Conservation (phyloP, 2,888 invertebrate genomes). For the Melanotus villosus region DNA sequence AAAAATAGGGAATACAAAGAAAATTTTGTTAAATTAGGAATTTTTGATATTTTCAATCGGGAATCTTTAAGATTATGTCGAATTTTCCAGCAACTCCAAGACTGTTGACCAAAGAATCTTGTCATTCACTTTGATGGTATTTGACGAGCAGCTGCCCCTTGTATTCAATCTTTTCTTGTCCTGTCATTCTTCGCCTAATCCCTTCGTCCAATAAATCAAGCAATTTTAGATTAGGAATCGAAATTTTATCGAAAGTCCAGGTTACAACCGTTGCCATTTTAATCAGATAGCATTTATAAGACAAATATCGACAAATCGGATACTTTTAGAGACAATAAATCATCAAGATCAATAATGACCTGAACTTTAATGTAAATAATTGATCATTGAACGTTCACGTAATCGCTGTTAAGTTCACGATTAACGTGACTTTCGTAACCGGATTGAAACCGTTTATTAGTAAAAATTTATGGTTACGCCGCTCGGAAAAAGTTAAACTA, state of each 20-base stretch:
- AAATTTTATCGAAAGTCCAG: neutral
- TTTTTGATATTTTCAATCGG: too few relatives aligned
- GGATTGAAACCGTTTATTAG: neutral
- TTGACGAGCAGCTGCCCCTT: slow-evolving; percentile 36
- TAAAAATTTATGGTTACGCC: neutral
- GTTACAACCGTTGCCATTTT: neutral
- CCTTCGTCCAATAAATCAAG: slow-evolving; percentile 34
- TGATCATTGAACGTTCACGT: neutral
- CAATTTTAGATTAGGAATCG: slow-evolving; percentile 21
- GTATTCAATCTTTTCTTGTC: slow-evolving; percentile 4
- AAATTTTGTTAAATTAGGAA: too few relatives aligned
- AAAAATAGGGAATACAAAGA: too few relatives aligned
- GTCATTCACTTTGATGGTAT: slow-evolving; percentile 27
- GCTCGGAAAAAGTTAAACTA: too few relatives aligned
- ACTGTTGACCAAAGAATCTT: slow-evolving; percentile 19
- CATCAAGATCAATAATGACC: neutral
- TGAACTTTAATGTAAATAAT: slow-evolving; percentile 8
- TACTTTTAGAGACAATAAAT: neutral
- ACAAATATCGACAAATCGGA: slow-evolving; percentile 35
- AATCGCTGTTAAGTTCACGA: slow-evolving; percentile 6
- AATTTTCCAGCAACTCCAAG: neutral
- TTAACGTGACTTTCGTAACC: neutral
- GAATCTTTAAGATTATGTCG: neutral
- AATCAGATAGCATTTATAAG: slow-evolving; percentile 2
- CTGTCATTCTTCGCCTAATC: slow-evolving; percentile 30